Base-by-base conservation (phyloP, 2,888 invertebrate species). In the Ochlodes sylvanus region DNA sequence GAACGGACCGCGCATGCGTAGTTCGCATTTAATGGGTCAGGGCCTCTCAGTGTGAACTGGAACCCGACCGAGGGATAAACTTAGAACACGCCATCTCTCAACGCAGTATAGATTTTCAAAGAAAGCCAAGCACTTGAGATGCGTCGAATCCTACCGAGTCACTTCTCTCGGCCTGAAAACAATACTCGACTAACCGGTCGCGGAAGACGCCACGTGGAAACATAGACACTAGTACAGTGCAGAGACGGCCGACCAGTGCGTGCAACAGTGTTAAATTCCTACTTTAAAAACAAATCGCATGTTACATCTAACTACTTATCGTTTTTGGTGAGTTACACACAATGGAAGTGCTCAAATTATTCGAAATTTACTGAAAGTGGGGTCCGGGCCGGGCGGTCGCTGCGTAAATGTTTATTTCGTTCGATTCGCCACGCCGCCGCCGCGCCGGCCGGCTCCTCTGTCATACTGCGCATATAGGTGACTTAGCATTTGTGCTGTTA, bases 41-140 rank as follows among this genome's bases (percentile, higher is more conserved):
- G 92, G 92, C 86, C 81, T 85, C 83, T 77, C 89, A 86, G 89
- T 87, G 87, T 86, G 87, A 80, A 87, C 87, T 86, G 84, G 85
- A 83, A 84, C 81, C 84, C 83, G 85, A 84, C 83, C 79, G 69
- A 82, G 82, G 81, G 80, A 83, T 87, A 88, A 82, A 86, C 85
- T 82, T 82, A 83, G 83, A 84, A 80, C 82, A 78, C 85, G 82
- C 80, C 79, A 81, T 86, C 84, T 76, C 80, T 76, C 70, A 73
- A 70, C 69, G 71, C 63, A 64, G 69, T 71, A 72, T 70, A 71
- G 68, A 70, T 70, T 69, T 71, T 72, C 52, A 61, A 63, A 66
- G n/a, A 70, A 54, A 69, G 57, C 65, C 21, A 70, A 71, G 54
- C 44, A 58, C 52, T 14, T 68, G 71, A 71, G 42, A 72, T 73